These are phyloP conservation scores for Drosophila flavopinicola DNA, from an alignment of 2,888 invertebrate genomes.

Conservation along the genomic window DNA sequence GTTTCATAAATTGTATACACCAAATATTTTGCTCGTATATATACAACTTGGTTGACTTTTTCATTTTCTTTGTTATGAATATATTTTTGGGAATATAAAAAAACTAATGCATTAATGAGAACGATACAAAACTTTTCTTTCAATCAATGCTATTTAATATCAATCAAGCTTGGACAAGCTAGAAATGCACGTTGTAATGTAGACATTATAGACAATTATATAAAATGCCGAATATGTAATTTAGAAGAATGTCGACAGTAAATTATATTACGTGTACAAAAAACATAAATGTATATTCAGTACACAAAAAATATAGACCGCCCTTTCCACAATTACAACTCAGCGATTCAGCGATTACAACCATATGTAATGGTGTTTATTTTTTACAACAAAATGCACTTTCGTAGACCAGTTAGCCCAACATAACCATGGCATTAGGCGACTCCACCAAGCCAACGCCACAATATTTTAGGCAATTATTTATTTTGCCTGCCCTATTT, in stretches of 20 bases:
- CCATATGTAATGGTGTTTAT: not conserved
- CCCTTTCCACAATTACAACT: constrained; percentile 1
- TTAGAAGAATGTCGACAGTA: not conserved
- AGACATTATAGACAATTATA: not conserved
- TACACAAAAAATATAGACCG: not conserved
- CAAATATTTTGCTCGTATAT: too few relatives aligned
- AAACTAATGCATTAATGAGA: too few relatives aligned
- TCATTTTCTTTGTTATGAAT: not conserved
- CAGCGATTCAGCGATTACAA: constrained; percentile 2
- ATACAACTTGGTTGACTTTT: too few relatives aligned
- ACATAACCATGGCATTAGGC: not conserved
- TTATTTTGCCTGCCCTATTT: constrained; percentile 66
- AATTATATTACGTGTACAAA: not conserved
- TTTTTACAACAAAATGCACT: constrained; percentile 46
- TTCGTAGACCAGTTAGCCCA: constrained; percentile 8
- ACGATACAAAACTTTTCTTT: too few relatives aligned
- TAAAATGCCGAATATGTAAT: not conserved
- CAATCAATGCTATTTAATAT: not conserved
- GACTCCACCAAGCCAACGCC: constrained; percentile 18
- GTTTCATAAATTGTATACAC: too few relatives aligned
- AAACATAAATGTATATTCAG: not conserved
- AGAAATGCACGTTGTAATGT: not conserved
- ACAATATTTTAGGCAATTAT: constrained; percentile 69
- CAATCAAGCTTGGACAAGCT: not conserved
- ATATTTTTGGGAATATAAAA: too few relatives aligned